phyloP scores from a whole-genome alignment of 2,888 invertebrate species.

The Trissolcus brochymenae region DNA sequence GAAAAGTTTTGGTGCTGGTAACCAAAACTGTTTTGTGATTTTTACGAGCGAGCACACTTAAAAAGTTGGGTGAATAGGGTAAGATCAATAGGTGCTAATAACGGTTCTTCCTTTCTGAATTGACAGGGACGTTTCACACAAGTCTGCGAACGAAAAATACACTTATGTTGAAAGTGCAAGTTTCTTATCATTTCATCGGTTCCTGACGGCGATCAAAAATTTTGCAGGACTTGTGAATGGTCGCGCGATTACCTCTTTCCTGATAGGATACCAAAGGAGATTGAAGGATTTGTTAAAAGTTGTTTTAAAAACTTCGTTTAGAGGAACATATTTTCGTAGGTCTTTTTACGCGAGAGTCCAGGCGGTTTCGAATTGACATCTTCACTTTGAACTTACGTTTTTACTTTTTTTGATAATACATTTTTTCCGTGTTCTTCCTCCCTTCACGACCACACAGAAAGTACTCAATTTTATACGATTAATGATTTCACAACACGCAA shows the following conservation, averaged over 20 bases:
- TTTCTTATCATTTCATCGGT: background rate
- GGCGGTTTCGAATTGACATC: slow-evolving; percentile 36
- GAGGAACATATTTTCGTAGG: slow-evolving; percentile 50
- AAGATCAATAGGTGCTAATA: too few species aligned
- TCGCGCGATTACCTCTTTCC: background rate
- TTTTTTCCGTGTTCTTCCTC: background rate
- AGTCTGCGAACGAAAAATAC: too few species aligned
- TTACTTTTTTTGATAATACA: slow-evolving; percentile 15
- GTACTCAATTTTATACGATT: slow-evolving; percentile 25
- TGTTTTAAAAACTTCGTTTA: slow-evolving; percentile 24
- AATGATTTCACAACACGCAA: slow-evolving; percentile 15
- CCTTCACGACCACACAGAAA: slow-evolving; percentile 12
- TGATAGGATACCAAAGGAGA: too few species aligned
- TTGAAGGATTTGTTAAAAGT: slow-evolving; percentile 5
- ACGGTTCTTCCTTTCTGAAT: too few species aligned
- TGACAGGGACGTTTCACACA: too few species aligned
- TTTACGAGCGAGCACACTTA: too few species aligned
- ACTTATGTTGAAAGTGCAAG: slow-evolving; percentile 11
- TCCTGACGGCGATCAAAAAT: too few species aligned
- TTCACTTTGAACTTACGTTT: slow-evolving; percentile 39
- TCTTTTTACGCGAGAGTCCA: slow-evolving; percentile 38
- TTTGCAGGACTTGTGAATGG: too few species aligned
- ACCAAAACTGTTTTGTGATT: background rate
- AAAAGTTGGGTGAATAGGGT: too few species aligned
- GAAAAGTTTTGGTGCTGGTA: too few species aligned